Percentiles rank a stretch among this genome's conserved stretches.
Evolutionary conservation across 2,888 invertebrate species (phyloP).

Genomic region (Apeira syringaria): DNA sequence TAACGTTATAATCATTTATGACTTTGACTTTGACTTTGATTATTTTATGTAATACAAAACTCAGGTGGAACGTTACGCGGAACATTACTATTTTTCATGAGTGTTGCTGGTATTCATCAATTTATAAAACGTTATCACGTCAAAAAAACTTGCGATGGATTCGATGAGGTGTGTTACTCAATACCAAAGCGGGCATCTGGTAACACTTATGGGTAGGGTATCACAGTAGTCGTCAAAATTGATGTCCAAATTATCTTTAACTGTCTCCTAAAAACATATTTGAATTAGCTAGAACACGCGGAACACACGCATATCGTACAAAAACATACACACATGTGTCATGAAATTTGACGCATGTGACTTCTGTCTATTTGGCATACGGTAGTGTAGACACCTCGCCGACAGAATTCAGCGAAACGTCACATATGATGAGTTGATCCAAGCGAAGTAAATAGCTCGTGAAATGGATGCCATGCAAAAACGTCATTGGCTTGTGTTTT

Average conservation of each 20-base stretch:
- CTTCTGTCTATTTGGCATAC: constrained; percentile 54
- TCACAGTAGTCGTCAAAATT: constrained; percentile 52
- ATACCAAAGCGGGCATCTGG: constrained; percentile 14
- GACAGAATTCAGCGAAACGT: constrained; percentile 64
- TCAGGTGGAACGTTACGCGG: no score
- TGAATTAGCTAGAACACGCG: constrained; percentile 38
- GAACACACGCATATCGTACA: constrained; percentile 53
- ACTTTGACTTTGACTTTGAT: no score
- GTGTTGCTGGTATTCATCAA: no score
- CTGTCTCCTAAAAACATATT: constrained; percentile 8
- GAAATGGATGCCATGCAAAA: no score
- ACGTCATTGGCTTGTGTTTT: no score
- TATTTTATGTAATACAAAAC: no score
- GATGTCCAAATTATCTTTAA: constrained; percentile 39
- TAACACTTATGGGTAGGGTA: constrained; percentile 22
- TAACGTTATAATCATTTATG: no score
- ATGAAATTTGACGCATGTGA: constrained; percentile 59
- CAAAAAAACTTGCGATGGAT: constrained; percentile 24
- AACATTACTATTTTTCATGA: no score
- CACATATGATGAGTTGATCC: constrained; percentile 50
- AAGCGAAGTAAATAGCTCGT: constrained; percentile 57
- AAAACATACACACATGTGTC: constrained; percentile 61
- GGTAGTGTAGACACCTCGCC: constrained; percentile 48
- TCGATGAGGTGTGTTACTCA: constrained; percentile 1
- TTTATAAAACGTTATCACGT: constrained; percentile 2